phyloP scores from a whole-genome alignment of 2,113 vertebrate genomes.

The Gasterosteus nipponicus region DNA sequence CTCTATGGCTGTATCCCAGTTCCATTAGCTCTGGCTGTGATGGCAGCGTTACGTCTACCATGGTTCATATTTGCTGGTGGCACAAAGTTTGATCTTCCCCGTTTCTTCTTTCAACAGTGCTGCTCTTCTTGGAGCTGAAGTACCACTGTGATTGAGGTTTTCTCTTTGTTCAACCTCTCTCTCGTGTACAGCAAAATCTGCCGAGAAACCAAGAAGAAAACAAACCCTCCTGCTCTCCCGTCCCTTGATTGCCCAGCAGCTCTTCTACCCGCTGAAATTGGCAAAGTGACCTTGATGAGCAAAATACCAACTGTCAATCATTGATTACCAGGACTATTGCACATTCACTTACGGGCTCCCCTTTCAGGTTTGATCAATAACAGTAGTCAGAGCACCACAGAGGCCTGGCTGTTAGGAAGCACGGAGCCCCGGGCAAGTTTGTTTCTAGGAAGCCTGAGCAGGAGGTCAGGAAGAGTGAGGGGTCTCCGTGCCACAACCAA shows the following conservation, averaged over 20 bases:
- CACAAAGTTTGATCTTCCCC: conserved; percentile 39
- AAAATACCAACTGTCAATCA: conserved; percentile 74
- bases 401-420: conserved; percentile 42
- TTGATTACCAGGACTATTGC: conserved; percentile 68
- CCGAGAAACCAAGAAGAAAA: conserved; percentile 31
- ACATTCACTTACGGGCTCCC: conserved; percentile 72
- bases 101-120: conserved; percentile 32
- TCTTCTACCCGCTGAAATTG: conserved; percentile 47
- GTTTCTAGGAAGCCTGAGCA: conserved; percentile 33
- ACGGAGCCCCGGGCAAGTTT: conserved; percentile 44
- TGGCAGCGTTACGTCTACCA: background rate
- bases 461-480: conserved; percentile 9
- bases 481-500: background rate
- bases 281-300: conserved; percentile 73
- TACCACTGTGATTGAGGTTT: conserved; percentile 46
- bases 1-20: background rate
- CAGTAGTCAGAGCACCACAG: conserved; percentile 56
- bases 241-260: conserved; percentile 60
- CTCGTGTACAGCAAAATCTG: conserved; percentile 39
- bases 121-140: conserved; percentile 43
- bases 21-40: conserved; percentile 22
- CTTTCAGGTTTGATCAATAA: conserved; percentile 78
- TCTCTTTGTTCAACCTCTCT: conserved; percentile 43
- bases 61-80: conserved; percentile 6
- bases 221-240: conserved; percentile 40